phyloP scores from a whole-genome alignment of 2,888 invertebrate genomes.

The Caenorhabditis becei region DNA sequence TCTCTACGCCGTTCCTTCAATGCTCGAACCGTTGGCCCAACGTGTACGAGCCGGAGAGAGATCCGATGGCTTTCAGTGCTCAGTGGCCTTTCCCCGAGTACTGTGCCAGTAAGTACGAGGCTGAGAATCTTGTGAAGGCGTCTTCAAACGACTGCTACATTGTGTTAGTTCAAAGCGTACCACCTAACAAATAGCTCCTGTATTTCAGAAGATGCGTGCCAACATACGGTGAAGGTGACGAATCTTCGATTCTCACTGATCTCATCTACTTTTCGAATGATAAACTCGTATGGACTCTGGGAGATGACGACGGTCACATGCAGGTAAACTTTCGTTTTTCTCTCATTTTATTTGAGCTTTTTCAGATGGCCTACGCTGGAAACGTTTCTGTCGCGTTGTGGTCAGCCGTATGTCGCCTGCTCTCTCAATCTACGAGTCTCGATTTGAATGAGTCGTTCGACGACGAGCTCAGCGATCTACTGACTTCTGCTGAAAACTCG shows the following conservation, averaged over 20 bases:
- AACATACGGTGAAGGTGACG: conserved; percentile 71
- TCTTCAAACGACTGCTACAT: conserved; percentile 57
- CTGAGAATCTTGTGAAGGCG: conserved; percentile 65
- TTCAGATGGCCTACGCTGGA: conserved; percentile 76
- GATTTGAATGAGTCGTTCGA: conserved; percentile 54
- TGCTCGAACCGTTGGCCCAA: conserved; percentile 78
- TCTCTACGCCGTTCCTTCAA: conserved; percentile 73
- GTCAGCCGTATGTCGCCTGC: conserved; percentile 52
- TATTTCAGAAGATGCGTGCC: conserved; percentile 61
- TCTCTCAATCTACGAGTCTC: conserved; percentile 42
- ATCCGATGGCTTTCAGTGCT: conserved; percentile 55
- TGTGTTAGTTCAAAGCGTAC: conserved; percentile 31
- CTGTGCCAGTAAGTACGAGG: conserved; percentile 71
- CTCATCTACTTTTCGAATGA: conserved; percentile 64
- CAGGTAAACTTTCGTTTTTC: too few species aligned
- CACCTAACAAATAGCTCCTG: too few species aligned
- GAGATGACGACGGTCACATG: conserved; percentile 74
- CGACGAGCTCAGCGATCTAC: conserved; percentile 38
- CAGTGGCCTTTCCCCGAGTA: conserved; percentile 73
- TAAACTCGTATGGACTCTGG: conserved; percentile 66
- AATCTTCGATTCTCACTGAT: conserved; percentile 67
- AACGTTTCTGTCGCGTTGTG: conserved; percentile 72
- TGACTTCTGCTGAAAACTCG: conserved; percentile 43
- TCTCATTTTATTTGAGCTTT: background rate
- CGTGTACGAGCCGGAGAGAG: conserved; percentile 70